A percentile compares a stretch with the other conserved stretches of the same genome.
phyloP scores from a whole-genome alignment of 2,888 invertebrate species.

The Brachyptera risi region DNA sequence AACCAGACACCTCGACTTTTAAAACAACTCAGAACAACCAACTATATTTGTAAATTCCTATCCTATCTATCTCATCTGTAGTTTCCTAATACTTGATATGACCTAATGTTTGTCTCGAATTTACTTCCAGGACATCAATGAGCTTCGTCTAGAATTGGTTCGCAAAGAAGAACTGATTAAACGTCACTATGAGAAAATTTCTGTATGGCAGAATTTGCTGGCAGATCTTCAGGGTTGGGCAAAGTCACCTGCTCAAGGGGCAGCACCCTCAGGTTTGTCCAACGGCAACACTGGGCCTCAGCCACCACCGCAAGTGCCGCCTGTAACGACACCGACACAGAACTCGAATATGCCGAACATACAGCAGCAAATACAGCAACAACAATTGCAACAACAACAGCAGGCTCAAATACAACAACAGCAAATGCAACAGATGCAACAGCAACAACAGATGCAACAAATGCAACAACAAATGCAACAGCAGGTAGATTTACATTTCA shows the following conservation, averaged over 20 bases:
- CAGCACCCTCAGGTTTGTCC: constrained; percentile 38
- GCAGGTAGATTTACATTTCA: constrained; percentile 36
- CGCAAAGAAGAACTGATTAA: constrained; percentile 87
- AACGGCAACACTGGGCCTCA: constrained; percentile 25
- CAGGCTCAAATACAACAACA: constrained; percentile 37
- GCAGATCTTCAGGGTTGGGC: constrained; percentile 61
- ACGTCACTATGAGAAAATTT: constrained; percentile 85
- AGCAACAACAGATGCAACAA: constrained; percentile 43
- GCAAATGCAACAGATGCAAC: constrained; percentile 37
- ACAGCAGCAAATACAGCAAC: constrained; percentile 40
- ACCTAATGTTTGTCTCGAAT: no score
- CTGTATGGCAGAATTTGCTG: constrained; percentile 83
- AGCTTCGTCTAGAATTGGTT: constrained; percentile 75
- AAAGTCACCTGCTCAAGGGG: constrained; percentile 47
- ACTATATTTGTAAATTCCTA: no score
- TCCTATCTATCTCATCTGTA: no score
- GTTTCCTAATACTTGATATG: no score
- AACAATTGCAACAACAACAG: constrained; percentile 39
- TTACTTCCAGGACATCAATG: constrained; percentile 65
- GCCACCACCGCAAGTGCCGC: constrained; percentile 22
- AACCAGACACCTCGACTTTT: no score
- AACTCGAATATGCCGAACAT: constrained; percentile 36
- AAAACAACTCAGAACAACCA: no score
- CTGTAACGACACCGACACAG: constrained; percentile 37
- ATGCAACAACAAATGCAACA: constrained; percentile 41